Base-by-base conservation (phyloP, 2,797 vertebrate species). In the Oceanodroma leucorhoa region DNA sequence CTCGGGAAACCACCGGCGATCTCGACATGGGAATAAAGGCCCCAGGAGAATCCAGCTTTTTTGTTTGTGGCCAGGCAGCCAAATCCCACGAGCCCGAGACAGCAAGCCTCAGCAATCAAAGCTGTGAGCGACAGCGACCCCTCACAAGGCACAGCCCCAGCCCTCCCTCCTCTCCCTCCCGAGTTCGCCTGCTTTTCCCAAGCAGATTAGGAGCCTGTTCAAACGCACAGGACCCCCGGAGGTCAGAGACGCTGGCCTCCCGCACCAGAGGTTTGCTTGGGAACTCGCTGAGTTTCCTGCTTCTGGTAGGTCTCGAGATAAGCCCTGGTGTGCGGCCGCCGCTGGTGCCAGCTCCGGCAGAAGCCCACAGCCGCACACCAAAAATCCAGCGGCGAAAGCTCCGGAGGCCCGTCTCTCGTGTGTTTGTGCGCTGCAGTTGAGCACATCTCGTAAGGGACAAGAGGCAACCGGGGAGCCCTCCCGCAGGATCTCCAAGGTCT, bases 71-170 rank as follows among this genome's bases (percentile, higher is more conserved):
- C 86, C 87, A 55, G 40, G 87, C 93, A 89, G 92, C 75, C 85
- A 96, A 94, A 95, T 92, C 87, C 71, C 1, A 0, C 7, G 3
- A 92, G 87, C 67, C 70, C 4, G 20, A 87, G 84, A 83, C 79
- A 89, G 92, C 76, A 91, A 95, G 86, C 81, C 72, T 94, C 64
- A 95, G 90, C 84, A 95, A 95, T 93, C 95, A 96, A 95, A 97
- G 91, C 77, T 26, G 65, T 6, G 20, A 91, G 85, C 5, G 10
- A 26, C 53, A 67, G 80, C 27, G 12, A 93, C 83, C 82, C 78
- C 0, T 9, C 62, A 65, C 50, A 54, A 72, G 72, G 87, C 91
- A 79, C 46, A 92, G 93, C 76, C 87, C 77, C 83, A 92, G 66
- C 91, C 83, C 94, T 92, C 90, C 94, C 94, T 93, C 38, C 75